Evolutionary conservation across 2,113 vertebrate species (phyloP), one percentile per base, ranked within the genome.

Genomic region (Stomatorhinus ivindoensis): DNA sequence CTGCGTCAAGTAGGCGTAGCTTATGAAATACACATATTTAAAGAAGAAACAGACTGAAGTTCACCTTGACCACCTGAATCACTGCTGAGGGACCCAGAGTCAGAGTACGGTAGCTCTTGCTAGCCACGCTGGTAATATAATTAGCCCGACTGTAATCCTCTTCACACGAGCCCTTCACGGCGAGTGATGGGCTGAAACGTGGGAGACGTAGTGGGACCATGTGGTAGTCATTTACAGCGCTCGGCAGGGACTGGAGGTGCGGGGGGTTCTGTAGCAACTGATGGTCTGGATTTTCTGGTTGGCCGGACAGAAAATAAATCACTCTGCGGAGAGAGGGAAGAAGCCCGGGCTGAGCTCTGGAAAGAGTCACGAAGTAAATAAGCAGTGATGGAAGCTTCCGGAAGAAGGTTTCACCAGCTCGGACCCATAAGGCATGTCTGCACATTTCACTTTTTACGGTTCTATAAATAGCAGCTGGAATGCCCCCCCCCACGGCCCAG

Each of bases 221-320:
- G 86, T 92, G 90, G 86, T 91, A 88, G 58, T 91, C 89, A 89
- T 92, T 91, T 92, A 89, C 11, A 89, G 84, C 58, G 88, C 82
- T 90, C 90, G 90, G 91, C 91, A 89, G 83, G 53, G 76, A 88
- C 73, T 76, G 73, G 73, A 35, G 73, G 13, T 39, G 15, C 13
- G 73, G 73, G 86, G 80, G 31, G 15, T 0, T 17, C 89, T 88
- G 87, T 90, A 87, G 82, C 89, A 87, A 90, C 89, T 17, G 91
- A 92, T 90, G 90, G 87, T 90, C 91, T 86, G 90, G 89, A 91
- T 91, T 92, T 91, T 92, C 90, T 88, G 91, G 89, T 91, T 90
- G 83, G 88, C 87, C 82, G 90, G 91, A 92, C 85, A 86, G 90
- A 86, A 90, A 84, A 92, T 92, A 92, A 92, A 90, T 92, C 90